phyloP scores from a whole-genome alignment of 2,888 invertebrate species.

The Eustalomyia histrio region DNA sequence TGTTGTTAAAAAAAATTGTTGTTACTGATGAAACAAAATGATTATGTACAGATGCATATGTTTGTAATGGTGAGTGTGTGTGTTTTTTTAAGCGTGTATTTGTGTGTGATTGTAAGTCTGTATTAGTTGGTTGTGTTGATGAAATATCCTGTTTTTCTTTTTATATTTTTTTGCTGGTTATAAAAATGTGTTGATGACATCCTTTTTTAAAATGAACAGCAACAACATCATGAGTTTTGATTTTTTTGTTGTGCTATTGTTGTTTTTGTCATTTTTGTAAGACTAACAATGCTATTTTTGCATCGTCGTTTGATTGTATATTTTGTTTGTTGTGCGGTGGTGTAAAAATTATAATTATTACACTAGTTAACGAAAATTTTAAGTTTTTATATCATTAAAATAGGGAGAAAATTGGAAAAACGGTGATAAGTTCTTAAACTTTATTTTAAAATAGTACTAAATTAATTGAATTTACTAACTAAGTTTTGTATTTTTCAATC shows the following conservation, averaged over 20 bases:
- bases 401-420: no score
- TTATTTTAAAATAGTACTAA: no score
- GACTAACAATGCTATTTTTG: constrained; percentile 27
- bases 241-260: constrained; percentile 9
- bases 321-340: constrained; percentile 17
- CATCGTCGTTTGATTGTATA: constrained; percentile 24
- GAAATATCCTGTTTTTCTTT: constrained; percentile 53
- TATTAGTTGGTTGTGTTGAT: constrained; percentile 40
- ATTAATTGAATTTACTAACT: no score
- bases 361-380: neutral
- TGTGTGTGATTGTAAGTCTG: neutral
- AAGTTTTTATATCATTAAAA: no score
- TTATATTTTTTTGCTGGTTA: constrained; percentile 22
- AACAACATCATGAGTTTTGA: constrained; percentile 44
- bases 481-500: no score
- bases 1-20: constrained; percentile 12
- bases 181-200: constrained; percentile 74
- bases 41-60: neutral
- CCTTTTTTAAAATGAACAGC: constrained; percentile 68
- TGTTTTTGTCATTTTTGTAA: constrained; percentile 21
- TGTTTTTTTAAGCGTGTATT: neutral
- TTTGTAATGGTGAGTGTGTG: neutral
- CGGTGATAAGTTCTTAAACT: no score
- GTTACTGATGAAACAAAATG: constrained; percentile 35
- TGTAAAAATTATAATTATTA: constrained; percentile 28